Evolutionary conservation across 2,797 vertebrate genomes (phyloP).

Genomic region (Linurgus olivaceus): DNA sequence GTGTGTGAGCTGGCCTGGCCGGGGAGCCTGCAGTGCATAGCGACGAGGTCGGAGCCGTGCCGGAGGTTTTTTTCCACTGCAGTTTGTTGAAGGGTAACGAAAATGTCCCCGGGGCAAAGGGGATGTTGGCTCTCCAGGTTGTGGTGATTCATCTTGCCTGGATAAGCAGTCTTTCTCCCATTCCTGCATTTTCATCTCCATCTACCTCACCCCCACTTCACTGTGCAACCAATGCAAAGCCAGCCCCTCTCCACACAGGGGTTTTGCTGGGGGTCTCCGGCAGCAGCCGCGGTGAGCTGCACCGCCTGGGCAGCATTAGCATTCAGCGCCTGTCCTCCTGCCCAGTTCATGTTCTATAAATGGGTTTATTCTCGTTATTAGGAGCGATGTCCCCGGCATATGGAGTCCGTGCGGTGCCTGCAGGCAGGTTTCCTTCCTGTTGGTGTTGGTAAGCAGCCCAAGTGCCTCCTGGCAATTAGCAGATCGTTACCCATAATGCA

Average conservation of each 20-base stretch:
- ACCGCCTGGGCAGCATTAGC: slow-evolving; percentile 17
- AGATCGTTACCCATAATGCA: slow-evolving; percentile 60
- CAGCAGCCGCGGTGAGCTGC: neutral
- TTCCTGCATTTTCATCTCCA: neutral
- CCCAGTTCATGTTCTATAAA: neutral
- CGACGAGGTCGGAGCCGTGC: slow-evolving; percentile 32
- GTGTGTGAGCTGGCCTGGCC: slow-evolving; percentile 62
- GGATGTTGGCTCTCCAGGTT: slow-evolving; percentile 29
- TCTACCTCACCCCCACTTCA: neutral
- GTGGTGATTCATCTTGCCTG: slow-evolving; percentile 24
- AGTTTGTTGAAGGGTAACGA: slow-evolving; percentile 54
- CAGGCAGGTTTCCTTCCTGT: slow-evolving; percentile 55
- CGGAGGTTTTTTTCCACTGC: slow-evolving; percentile 50
- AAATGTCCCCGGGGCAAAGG: slow-evolving; percentile 34
- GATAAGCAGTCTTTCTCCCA: slow-evolving; percentile 17
- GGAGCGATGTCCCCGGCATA: slow-evolving; percentile 27
- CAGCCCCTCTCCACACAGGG: accelerated
- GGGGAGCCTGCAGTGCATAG: slow-evolving; percentile 54
- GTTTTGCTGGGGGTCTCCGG: neutral
- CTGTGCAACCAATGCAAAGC: neutral
- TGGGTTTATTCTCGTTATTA: slow-evolving; percentile 31
- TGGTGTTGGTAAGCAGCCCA: slow-evolving; percentile 53
- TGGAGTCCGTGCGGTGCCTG: slow-evolving; percentile 22
- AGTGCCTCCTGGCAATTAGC: slow-evolving; percentile 63
- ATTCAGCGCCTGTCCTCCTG: neutral